A percentile compares a stretch with the other conserved stretches of the same genome.
Conservation (phyloP, 2,888 invertebrate genomes). For the Conops quadrifasciatus region DNA sequence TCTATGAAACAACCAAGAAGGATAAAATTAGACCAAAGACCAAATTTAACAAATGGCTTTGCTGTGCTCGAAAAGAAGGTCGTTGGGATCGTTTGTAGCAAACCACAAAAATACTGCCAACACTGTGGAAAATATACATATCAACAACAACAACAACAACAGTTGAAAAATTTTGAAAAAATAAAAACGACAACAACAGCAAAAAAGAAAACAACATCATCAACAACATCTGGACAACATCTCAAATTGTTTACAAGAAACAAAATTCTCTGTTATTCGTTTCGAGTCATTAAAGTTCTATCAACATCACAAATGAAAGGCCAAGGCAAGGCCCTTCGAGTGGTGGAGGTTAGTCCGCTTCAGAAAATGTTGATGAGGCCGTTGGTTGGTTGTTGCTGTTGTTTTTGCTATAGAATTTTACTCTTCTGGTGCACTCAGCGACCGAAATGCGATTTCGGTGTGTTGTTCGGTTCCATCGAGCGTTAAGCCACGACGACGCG, state of each 20-base stretch:
- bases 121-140: background rate
- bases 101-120: background rate
- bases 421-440: no score
- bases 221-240: conserved; percentile 38
- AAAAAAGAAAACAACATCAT: conserved; percentile 7
- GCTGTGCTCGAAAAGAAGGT: background rate
- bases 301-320: conserved; percentile 55
- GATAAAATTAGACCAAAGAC: background rate
- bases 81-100: no score
- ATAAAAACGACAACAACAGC: conserved; percentile 21
- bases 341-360: no score
- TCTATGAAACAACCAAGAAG: background rate
- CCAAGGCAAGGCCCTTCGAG: background rate
- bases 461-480: no score
- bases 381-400: no score
- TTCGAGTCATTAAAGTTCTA: conserved; percentile 62
- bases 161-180: conserved; percentile 21
- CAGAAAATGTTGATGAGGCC: no score
- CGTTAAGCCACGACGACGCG: no score
- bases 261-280: conserved; percentile 38
- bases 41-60: conserved; percentile 17
- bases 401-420: no score
- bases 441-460: no score
- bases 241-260: conserved; percentile 43
- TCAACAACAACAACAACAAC: background rate